phyloP scores from a whole-genome alignment of 2,888 invertebrate genomes.

The Amorpha juglandis region DNA sequence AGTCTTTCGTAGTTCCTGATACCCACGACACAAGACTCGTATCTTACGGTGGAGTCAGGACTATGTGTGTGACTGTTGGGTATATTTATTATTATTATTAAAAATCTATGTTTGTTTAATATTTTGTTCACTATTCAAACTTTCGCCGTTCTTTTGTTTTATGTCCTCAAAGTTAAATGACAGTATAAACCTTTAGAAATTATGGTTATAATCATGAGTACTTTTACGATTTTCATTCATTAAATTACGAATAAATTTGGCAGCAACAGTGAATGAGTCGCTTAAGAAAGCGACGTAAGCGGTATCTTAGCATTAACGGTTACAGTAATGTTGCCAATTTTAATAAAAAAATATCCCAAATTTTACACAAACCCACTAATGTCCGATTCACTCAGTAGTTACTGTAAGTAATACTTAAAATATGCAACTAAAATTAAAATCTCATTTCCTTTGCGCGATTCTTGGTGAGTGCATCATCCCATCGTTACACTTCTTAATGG shows the following conservation, averaged over 20 bases:
- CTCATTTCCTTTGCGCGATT: conserved; percentile 51
- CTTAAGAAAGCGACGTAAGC: neutral
- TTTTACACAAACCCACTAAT: conserved; percentile 11
- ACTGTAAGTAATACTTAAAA: conserved; percentile 9
- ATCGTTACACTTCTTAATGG: conserved; percentile 37
- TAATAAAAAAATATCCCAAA: neutral
- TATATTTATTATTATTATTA: too few relatives aligned
- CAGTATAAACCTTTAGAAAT: neutral
- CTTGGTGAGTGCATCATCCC: conserved; percentile 45
- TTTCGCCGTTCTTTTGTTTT: too few relatives aligned
- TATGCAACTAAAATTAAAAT: conserved; percentile 45
- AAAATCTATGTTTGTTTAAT: too few relatives aligned
- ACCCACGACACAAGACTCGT: too few relatives aligned
- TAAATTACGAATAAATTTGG: neutral
- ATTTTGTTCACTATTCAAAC: too few relatives aligned
- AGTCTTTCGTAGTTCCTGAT: too few relatives aligned
- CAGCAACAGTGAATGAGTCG: neutral
- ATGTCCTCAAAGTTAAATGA: too few relatives aligned
- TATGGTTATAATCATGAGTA: neutral
- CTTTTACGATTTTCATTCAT: neutral
- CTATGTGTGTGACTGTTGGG: too few relatives aligned
- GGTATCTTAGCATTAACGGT: conserved; percentile 2
- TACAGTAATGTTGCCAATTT: conserved; percentile 1
- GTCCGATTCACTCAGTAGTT: neutral
- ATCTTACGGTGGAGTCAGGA: too few relatives aligned